Percentiles rank a stretch among this genome's conserved stretches.
Evolutionary conservation across 2,888 invertebrate species (phyloP).

Genomic region (Caradrina kadenii): DNA sequence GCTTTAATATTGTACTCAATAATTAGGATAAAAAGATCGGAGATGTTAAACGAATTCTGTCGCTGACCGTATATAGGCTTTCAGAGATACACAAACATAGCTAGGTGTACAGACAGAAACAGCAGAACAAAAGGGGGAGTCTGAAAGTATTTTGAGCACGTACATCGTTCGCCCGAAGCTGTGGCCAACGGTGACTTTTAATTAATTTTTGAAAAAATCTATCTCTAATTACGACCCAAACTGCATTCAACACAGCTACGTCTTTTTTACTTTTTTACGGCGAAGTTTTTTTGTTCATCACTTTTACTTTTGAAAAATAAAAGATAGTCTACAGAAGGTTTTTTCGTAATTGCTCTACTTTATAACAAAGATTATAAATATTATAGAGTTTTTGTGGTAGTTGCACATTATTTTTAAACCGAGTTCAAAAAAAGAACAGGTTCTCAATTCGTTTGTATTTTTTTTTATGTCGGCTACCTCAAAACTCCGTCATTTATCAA

Average conservation of each 20-base stretch:
- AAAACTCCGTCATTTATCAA: too few species aligned
- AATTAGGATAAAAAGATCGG: neutral
- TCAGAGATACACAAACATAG: slow-evolving; percentile 40
- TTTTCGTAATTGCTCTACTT: slow-evolving; percentile 41
- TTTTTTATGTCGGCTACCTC: too few species aligned
- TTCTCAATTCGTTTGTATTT: too few species aligned
- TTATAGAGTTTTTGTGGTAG: neutral
- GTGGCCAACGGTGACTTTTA: slow-evolving; percentile 79
- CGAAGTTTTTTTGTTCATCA: slow-evolving; percentile 37
- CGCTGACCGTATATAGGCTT: slow-evolving; percentile 23
- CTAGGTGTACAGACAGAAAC: slow-evolving; percentile 74
- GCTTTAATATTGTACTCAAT: neutral
- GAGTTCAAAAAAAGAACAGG: too few species aligned
- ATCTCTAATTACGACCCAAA: slow-evolving; percentile 75
- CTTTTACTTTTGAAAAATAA: slow-evolving; percentile 41
- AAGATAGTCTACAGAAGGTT: slow-evolving; percentile 14
- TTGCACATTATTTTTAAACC: neutral
- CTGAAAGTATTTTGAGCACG: slow-evolving; percentile 86
- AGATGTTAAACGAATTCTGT: neutral
- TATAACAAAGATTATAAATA: slow-evolving; percentile 10
- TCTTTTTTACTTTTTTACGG: slow-evolving; percentile 39
- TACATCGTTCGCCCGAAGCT: slow-evolving; percentile 73
- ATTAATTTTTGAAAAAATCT: slow-evolving; percentile 83
- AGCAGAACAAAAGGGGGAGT: slow-evolving; percentile 75
- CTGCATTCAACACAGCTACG: slow-evolving; percentile 60